A percentile compares a stretch with the other conserved stretches of the same genome.
Evolutionary conservation across 2,888 invertebrate genomes (phyloP).

Genomic region (Strigamia crassipes): DNA sequence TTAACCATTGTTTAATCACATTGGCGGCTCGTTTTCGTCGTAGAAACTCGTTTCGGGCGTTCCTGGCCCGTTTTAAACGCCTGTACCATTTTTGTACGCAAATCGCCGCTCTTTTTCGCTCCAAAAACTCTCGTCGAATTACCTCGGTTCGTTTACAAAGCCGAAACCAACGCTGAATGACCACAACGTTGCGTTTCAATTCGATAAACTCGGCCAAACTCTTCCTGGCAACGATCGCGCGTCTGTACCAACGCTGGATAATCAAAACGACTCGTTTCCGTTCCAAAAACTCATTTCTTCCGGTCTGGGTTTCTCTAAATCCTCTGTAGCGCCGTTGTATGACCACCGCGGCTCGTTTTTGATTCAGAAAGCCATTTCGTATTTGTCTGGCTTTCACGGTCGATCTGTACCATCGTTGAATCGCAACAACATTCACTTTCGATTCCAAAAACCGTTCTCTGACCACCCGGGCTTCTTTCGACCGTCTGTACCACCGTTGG

Average conservation of each 20-base stretch:
- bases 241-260: background rate
- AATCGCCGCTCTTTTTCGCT: background rate
- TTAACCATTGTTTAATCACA: background rate
- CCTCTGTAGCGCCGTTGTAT: too few species aligned
- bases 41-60: background rate
- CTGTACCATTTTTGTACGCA: background rate
- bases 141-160: too few species aligned
- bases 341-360: too few species aligned
- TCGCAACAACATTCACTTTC: background rate
- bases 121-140: background rate
- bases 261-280: background rate
- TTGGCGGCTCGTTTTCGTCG: background rate
- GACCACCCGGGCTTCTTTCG: background rate
- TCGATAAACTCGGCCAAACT: background rate
- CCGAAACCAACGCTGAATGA: slow-evolving; percentile 46
- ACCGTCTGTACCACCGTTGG: slow-evolving; percentile 50
- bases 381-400: background rate
- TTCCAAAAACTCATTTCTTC: background rate
- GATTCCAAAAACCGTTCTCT: background rate
- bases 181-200: background rate
- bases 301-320: background rate
- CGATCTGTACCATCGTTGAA: background rate
- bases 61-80: background rate
- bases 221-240: background rate
- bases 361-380: too few species aligned